Evolutionary conservation across 2,888 invertebrate species (phyloP).

Genomic region (Asteroscopus sphinx): DNA sequence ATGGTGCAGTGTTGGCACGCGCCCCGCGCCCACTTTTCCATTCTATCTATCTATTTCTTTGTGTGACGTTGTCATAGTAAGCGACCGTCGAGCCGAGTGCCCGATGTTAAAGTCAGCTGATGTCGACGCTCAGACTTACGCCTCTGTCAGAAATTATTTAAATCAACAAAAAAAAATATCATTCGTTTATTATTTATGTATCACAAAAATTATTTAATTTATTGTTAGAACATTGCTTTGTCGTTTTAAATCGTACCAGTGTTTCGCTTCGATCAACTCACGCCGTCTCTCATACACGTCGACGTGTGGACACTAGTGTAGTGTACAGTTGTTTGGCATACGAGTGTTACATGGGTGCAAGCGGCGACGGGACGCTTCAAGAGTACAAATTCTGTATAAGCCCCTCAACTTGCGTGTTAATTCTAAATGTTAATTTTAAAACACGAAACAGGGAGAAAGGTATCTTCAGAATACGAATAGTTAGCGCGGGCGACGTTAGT

Average conservation of each 20-base stretch:
- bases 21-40: no score
- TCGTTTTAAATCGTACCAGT: slow-evolving; percentile 72
- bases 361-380: slow-evolving; percentile 87
- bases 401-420: slow-evolving; percentile 87
- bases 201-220: slow-evolving; percentile 73
- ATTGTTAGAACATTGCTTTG: slow-evolving; percentile 73
- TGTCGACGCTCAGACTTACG: slow-evolving; percentile 66
- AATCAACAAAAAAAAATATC: slow-evolving; percentile 74
- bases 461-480: slow-evolving; percentile 73
- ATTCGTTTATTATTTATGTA: slow-evolving; percentile 79
- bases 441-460: slow-evolving; percentile 79
- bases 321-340: slow-evolving; percentile 55
- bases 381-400: slow-evolving; percentile 94
- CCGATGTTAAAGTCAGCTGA: slow-evolving; percentile 59
- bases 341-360: slow-evolving; percentile 64
- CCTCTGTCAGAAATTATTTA: slow-evolving; percentile 62
- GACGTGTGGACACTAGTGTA: slow-evolving; percentile 36
- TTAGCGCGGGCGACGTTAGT: slow-evolving; percentile 76
- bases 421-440: slow-evolving; percentile 85
- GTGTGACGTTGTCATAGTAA: slow-evolving; percentile 23
- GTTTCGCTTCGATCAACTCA: slow-evolving; percentile 76
- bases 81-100: slow-evolving; percentile 39
- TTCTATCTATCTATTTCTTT: no score
- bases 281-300: slow-evolving; percentile 50
- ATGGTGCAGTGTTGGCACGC: no score